Evolutionary conservation across 2,113 vertebrate species (phyloP).

Genomic region (Cisticola juncidis): DNA sequence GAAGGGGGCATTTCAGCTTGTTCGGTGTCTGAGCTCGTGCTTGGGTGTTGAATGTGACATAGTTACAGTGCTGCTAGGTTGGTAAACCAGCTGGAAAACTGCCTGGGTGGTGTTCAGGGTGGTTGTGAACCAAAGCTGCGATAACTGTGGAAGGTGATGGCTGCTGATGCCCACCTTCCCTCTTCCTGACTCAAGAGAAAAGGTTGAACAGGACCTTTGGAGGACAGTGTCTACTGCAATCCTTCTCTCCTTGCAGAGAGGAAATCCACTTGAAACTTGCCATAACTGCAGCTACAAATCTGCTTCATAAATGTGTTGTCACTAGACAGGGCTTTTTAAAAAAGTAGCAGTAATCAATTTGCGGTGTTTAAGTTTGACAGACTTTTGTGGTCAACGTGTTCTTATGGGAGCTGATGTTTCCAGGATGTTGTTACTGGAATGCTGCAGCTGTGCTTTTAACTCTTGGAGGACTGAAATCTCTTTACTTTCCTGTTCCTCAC

Average conservation of each 20-base stretch:
- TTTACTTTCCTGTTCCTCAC: neutral
- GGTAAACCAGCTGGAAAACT: neutral
- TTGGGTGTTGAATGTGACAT: neutral
- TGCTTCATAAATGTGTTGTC: neutral
- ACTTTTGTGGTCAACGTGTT: constrained; percentile 43
- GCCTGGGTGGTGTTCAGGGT: neutral
- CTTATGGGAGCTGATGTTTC: constrained; percentile 21
- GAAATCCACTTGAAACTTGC: neutral
- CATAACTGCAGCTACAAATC: neutral
- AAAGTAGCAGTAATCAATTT: constrained; percentile 15
- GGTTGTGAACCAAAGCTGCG: neutral
- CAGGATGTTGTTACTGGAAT: constrained; percentile 29
- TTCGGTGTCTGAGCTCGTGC: neutral
- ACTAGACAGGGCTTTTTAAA: neutral
- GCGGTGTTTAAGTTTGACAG: constrained; percentile 5
- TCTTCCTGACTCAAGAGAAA: neutral
- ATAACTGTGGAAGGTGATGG: neutral
- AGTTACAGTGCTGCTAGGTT: neutral
- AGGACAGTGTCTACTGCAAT: neutral
- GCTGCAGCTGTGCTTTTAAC: constrained; percentile 47
- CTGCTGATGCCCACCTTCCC: neutral
- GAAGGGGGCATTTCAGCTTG: neutral
- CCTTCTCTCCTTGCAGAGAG: neutral
- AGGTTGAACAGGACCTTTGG: neutral
- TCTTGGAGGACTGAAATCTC: neutral